Percentiles rank a stretch among this genome's conserved stretches.
Conservation (phyloP, 2,888 invertebrate species). For the Pardosa pseudoannulata region DNA sequence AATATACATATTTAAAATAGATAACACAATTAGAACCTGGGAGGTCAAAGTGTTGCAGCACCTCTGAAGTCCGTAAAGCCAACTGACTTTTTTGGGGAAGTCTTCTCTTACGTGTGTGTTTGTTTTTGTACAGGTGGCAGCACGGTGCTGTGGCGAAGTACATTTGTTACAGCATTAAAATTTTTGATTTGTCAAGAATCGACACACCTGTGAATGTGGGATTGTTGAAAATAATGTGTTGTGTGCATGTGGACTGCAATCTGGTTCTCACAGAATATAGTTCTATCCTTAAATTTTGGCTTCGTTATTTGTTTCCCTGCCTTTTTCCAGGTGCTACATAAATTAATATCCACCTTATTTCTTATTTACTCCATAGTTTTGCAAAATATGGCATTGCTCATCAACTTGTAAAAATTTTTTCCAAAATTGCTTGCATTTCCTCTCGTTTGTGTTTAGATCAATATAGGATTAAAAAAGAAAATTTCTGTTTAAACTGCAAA, state of each 20-base stretch:
- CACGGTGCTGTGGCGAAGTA: background rate
- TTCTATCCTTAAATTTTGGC: conserved; percentile 47
- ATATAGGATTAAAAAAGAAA: conserved; percentile 59
- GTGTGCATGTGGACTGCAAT: conserved; percentile 35
- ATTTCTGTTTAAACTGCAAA: conserved; percentile 50
- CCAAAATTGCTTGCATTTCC: conserved; percentile 76
- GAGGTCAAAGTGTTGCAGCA: too few relatives aligned
- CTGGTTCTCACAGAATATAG: conserved; percentile 23
- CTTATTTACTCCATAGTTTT: conserved; percentile 76
- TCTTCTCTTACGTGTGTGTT: background rate
- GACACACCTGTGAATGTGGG: background rate
- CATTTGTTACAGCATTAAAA: background rate
- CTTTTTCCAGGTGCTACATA: conserved; percentile 50
- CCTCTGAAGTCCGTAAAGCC: too few relatives aligned
- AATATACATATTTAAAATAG: too few relatives aligned
- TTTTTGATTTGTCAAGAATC: background rate
- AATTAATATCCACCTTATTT: conserved; percentile 75
- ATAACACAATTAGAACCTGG: too few relatives aligned
- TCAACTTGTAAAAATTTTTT: conserved; percentile 77
- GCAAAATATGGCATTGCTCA: conserved; percentile 77
- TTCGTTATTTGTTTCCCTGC: conserved; percentile 29
- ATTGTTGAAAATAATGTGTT: conserved; percentile 45
- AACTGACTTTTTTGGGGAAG: too few relatives aligned
- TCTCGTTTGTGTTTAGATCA: conserved; percentile 42
- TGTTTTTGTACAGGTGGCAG: too few relatives aligned